phyloP scores from a whole-genome alignment of 2,888 invertebrate genomes.

The Lasioglossum pauxillum region DNA sequence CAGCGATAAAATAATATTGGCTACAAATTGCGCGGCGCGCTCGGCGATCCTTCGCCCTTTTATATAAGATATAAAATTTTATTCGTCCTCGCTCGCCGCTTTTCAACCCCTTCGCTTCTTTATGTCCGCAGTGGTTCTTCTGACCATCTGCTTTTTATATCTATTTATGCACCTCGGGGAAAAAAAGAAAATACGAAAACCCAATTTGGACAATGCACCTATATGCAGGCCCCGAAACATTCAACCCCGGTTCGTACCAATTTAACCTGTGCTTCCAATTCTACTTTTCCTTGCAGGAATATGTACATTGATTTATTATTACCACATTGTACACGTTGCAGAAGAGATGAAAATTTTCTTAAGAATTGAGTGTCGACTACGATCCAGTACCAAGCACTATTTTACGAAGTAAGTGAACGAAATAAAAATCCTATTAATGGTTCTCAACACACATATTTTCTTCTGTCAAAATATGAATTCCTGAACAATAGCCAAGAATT shows the following conservation, averaged over 20 bases:
- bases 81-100: constrained; percentile 46
- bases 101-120: constrained; percentile 47
- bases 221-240: not conserved
- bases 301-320: too few relatives aligned
- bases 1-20: constrained; percentile 83
- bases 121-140: constrained; percentile 63
- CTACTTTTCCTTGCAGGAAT: too few relatives aligned
- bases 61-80: constrained; percentile 78
- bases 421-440: not conserved
- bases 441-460: not conserved
- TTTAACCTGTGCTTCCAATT: not conserved
- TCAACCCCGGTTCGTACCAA: not conserved
- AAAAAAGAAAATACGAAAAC: not conserved
- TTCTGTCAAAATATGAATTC: not conserved
- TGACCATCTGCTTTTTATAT: not conserved
- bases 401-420: not conserved
- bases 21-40: constrained; percentile 80
- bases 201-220: not conserved
- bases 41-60: constrained; percentile 71
- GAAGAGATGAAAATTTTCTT: too few relatives aligned
- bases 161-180: not conserved
- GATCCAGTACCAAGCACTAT: too few relatives aligned
- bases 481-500: not conserved
- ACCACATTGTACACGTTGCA: too few relatives aligned
- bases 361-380: too few relatives aligned